These are phyloP conservation scores for Andrena trimmerana DNA, from an alignment of 2,888 invertebrate species.

Conservation along the genomic window DNA sequence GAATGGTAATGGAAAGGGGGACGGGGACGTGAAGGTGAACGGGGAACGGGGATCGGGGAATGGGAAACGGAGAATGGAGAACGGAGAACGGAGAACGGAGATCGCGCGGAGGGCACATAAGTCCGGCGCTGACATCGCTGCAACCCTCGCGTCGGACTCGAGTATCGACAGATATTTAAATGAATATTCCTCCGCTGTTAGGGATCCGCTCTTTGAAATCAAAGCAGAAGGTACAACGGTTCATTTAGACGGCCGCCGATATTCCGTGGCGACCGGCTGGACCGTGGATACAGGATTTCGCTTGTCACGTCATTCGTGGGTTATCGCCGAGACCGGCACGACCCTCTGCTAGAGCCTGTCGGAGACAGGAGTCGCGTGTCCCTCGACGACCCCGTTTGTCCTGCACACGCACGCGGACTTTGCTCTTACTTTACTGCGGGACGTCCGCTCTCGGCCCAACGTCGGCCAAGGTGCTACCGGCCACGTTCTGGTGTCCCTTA, in stretches of 20 bases:
- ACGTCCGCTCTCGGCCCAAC: conserved; percentile 18
- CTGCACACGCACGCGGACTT: conserved; percentile 56
- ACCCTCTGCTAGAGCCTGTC: conserved; percentile 50
- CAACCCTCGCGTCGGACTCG: conserved; percentile 73
- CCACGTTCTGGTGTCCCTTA: conserved; percentile 11
- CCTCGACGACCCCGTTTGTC: conserved; percentile 69
- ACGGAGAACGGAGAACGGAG: conserved; percentile 28
- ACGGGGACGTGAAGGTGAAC: not conserved
- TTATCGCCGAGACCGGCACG: conserved; percentile 67
- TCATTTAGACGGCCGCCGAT: conserved; percentile 80
- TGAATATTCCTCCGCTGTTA: conserved; percentile 82
- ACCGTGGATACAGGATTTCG: conserved; percentile 78
- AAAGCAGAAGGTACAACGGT: conserved; percentile 79
- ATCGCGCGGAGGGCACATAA: conserved; percentile 68
- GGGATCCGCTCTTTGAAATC: conserved; percentile 81
- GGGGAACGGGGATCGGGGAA: not conserved
- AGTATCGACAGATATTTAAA: conserved; percentile 85
- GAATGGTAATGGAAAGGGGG: conserved; percentile 22
- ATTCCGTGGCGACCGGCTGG: conserved; percentile 66
- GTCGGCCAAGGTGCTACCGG: not conserved
- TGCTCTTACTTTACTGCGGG: conserved; percentile 44
- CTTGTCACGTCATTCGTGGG: conserved; percentile 79
- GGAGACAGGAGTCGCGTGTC: conserved; percentile 59
- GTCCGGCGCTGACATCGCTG: conserved; percentile 71
- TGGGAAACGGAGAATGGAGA: not conserved